phyloP scores from a whole-genome alignment of 2,113 vertebrate genomes.

The Solenodon paradoxus region DNA sequence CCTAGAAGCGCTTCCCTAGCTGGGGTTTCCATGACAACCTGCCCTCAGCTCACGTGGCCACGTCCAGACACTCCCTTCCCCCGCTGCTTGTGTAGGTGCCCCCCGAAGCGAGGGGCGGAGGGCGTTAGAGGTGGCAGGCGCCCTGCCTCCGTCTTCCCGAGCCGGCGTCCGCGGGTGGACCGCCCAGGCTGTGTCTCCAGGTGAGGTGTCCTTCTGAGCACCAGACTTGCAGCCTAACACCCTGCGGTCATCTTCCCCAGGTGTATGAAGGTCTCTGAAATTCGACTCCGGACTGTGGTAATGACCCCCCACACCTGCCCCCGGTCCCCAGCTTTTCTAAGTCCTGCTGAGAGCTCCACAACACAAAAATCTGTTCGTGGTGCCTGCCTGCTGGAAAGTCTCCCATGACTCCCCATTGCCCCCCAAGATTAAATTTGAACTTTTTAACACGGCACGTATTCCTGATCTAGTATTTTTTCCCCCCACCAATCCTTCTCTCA shows the following conservation, averaged over 20 bases:
- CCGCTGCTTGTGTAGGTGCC: background rate
- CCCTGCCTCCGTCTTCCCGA: too few relatives aligned
- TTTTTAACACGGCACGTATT: background rate
- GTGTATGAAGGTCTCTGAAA: background rate
- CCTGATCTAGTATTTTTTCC: too few relatives aligned
- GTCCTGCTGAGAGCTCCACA: background rate
- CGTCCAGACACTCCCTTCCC: conserved; percentile 48
- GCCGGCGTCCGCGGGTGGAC: too few relatives aligned
- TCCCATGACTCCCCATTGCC: background rate
- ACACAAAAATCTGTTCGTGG: background rate
- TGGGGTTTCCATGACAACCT: conserved; percentile 73
- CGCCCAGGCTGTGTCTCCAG: background rate
- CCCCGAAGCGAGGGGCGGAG: too few relatives aligned
- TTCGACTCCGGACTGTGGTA: background rate
- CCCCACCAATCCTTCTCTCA: background rate
- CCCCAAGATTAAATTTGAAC: background rate
- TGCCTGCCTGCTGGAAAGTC: background rate
- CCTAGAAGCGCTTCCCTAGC: conserved; percentile 42
- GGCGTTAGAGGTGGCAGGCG: too few relatives aligned
- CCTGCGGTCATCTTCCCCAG: background rate
- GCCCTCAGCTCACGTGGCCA: conserved; percentile 37
- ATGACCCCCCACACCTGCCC: background rate
- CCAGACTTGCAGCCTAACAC: background rate
- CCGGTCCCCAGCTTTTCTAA: background rate
- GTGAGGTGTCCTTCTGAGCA: background rate